Conservation (phyloP, 64 coral and sea anemone genomes). For the Stylophora pistillata region DNA sequence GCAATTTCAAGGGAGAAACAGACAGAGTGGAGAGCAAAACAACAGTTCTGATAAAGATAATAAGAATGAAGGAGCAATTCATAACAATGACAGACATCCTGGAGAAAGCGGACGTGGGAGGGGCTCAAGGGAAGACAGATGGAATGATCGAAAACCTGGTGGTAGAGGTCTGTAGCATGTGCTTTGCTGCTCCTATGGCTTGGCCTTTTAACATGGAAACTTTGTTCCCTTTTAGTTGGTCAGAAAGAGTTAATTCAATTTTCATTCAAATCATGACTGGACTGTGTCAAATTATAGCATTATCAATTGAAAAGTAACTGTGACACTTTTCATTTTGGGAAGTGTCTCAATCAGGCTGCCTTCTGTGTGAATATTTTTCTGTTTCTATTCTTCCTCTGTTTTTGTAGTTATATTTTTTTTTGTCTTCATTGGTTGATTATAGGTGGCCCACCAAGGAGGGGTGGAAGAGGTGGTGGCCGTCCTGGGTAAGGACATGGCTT, state of each 20-base stretch:
- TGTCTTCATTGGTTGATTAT: too few species aligned
- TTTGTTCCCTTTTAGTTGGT: too few species aligned
- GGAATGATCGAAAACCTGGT: constrained; percentile 71
- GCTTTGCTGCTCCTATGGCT: background rate
- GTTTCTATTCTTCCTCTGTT: too few species aligned
- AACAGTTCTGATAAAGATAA: constrained; percentile 46
- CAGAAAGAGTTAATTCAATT: too few species aligned
- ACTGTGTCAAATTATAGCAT: too few species aligned
- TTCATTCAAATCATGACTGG: too few species aligned
- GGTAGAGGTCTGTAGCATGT: constrained; percentile 56
- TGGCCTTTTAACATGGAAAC: background rate
- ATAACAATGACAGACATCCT: constrained; percentile 72
- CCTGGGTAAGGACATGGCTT: background rate
- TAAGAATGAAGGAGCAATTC: constrained; percentile 61
- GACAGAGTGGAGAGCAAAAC: constrained; percentile 47
- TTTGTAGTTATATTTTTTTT: too few species aligned
- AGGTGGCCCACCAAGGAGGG: constrained; percentile 52
- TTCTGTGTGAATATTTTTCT: too few species aligned
- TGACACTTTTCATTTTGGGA: too few species aligned
- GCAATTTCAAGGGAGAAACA: constrained; percentile 37
- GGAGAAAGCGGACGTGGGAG: constrained; percentile 82
- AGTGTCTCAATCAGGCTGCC: too few species aligned
- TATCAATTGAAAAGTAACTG: too few species aligned
- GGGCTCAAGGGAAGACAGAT: constrained; percentile 83
- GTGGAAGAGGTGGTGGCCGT: constrained; percentile 41